These are phyloP conservation scores for Psophia crepitans DNA, from an alignment of 2,113 vertebrate genomes.

Conservation along the genomic window DNA sequence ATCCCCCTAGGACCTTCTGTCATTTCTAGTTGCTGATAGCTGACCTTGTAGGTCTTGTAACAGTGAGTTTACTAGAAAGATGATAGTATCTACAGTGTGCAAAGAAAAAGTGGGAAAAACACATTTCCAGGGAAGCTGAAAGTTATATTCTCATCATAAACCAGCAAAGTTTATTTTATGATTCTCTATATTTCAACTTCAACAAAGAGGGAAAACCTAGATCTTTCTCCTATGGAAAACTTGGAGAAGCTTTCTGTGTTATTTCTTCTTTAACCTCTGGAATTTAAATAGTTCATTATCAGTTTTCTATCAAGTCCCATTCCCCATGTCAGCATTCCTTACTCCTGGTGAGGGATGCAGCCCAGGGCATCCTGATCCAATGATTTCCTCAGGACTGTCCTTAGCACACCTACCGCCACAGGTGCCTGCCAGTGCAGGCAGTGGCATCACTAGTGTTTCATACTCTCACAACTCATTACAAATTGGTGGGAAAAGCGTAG, in stretches of 20 bases:
- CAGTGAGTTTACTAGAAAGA: not conserved
- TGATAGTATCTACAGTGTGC: not conserved
- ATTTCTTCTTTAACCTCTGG: not conserved
- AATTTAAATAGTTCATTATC: not conserved
- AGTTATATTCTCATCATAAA: not conserved
- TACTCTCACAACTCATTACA: not conserved
- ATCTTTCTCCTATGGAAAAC: not conserved
- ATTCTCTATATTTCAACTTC: not conserved
- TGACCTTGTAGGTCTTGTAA: not conserved
- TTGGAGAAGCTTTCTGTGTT: accelerated
- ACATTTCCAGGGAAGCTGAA: not conserved
- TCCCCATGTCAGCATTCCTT: not conserved
- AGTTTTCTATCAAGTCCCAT: not conserved
- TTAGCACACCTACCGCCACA: not conserved
- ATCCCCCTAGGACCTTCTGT: not conserved
- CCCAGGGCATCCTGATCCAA: too few species aligned
- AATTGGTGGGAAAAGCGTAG: not conserved
- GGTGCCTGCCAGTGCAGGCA: not conserved
- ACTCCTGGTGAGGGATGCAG: not conserved
- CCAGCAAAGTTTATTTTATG: not conserved
- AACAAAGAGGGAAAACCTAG: not conserved
- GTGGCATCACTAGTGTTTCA: not conserved
- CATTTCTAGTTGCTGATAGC: not conserved
- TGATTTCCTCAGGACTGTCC: not conserved
- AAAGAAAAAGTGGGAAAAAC: not conserved